These are phyloP conservation scores for Tyrannus savana DNA, from an alignment of 2,113 vertebrate species.

Conservation along the genomic window DNA sequence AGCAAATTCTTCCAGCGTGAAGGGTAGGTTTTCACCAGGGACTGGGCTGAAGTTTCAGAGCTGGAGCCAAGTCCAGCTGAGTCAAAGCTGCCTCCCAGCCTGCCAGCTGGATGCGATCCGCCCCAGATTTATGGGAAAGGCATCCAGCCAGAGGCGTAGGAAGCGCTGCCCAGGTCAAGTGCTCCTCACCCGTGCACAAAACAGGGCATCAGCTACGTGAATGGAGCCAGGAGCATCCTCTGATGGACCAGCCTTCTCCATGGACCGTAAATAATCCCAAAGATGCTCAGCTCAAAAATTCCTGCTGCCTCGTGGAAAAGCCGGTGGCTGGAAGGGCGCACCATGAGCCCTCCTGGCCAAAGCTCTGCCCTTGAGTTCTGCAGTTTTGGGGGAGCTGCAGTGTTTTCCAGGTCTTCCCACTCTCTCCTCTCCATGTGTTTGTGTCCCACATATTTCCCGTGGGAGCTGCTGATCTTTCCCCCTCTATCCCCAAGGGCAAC, in stretches of 20 bases:
- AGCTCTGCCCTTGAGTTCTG: neutral
- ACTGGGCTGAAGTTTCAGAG: neutral
- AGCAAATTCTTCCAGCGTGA: neutral
- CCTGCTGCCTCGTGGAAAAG: neutral
- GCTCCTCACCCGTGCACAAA: neutral
- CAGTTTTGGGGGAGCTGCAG: neutral
- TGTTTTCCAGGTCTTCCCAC: neutral
- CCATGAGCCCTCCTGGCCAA: neutral
- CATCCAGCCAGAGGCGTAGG: neutral
- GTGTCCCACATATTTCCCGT: neutral
- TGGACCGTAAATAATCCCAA: neutral
- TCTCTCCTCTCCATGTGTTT: neutral
- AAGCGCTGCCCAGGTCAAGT: neutral
- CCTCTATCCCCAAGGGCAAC: rapidly evolving
- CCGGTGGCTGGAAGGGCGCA: neutral
- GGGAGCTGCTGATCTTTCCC: neutral
- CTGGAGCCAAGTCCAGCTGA: neutral
- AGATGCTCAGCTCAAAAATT: neutral
- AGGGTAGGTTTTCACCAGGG: neutral
- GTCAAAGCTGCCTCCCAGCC: neutral
- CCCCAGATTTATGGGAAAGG: neutral
- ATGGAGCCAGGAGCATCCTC: neutral
- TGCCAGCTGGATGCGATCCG: conserved; percentile 28
- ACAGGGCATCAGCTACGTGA: neutral
- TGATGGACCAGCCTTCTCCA: rapidly evolving